Percentiles rank a stretch among this genome's conserved stretches.
These are phyloP conservation scores for Anolis sagrei DNA, from an alignment of 2,113 vertebrate species.

Conservation along the genomic window DNA sequence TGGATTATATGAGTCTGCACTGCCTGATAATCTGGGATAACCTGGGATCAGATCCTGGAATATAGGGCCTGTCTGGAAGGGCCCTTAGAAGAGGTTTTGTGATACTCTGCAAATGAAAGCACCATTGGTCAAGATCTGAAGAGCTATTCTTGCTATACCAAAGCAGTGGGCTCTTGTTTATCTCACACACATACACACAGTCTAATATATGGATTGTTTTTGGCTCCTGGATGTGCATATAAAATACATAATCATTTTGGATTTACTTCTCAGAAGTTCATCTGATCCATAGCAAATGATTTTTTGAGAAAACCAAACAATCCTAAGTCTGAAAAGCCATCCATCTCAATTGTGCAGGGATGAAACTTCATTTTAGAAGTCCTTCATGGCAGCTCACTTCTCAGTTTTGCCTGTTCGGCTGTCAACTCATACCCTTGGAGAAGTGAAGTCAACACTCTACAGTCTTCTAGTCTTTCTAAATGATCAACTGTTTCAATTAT, in stretches of 20 bases:
- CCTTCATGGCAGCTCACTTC: neutral
- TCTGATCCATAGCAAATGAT: neutral
- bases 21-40: too few species aligned
- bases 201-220: neutral
- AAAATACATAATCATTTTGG: neutral
- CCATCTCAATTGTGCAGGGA: fast-evolving
- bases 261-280: neutral
- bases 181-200: neutral
- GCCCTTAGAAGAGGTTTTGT: too few species aligned
- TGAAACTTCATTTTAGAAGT: neutral
- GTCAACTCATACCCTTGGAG: slow-evolving; percentile 74
- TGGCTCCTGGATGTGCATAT: too few species aligned
- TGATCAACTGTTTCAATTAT: slow-evolving; percentile 77
- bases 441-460: slow-evolving; percentile 73
- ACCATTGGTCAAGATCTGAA: neutral
- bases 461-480: slow-evolving; percentile 82
- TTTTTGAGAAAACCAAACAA: neutral
- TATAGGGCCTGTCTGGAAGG: too few species aligned
- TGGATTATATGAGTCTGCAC: too few species aligned
- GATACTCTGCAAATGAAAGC: neutral
- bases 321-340: neutral
- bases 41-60: too few species aligned
- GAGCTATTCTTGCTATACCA: neutral
- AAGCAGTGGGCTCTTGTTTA: neutral
- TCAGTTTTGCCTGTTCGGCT: neutral